Percentiles rank a stretch among this genome's conserved stretches.
Evolutionary conservation across 2,888 invertebrate species (phyloP).

Genomic region (Tipula vernalis): DNA sequence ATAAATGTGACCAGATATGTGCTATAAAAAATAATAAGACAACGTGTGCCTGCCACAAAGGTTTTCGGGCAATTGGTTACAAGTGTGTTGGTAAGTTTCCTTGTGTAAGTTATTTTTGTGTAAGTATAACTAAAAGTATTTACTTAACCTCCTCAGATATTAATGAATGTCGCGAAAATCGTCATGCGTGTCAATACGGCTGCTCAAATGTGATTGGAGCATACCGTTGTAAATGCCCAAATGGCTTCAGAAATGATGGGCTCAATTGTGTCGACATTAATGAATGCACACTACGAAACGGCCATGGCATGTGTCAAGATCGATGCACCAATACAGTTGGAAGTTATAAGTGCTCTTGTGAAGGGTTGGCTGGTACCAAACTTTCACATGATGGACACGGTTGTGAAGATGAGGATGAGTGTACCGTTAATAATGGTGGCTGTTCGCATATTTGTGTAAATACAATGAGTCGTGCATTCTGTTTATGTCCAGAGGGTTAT

Average conservation of each 20-base stretch:
- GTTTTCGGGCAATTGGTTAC: conserved; percentile 30
- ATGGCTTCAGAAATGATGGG: conserved; percentile 32
- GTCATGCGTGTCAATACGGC: conserved; percentile 35
- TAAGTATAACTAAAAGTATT: not conserved
- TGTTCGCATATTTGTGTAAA: conserved; percentile 20
- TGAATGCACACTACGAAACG: conserved; percentile 45
- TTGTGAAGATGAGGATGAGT: conserved; percentile 26
- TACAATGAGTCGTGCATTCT: conserved; percentile 24
- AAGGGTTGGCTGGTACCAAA: conserved; percentile 39
- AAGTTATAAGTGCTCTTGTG: conserved; percentile 42
- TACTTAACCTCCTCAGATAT: conserved; percentile 28
- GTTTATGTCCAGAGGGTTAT: conserved; percentile 31
- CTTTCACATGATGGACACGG: conserved; percentile 41
- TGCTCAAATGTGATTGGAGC: conserved; percentile 40
- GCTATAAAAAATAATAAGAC: conserved; percentile 22
- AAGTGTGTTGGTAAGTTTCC: conserved; percentile 18
- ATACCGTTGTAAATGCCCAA: conserved; percentile 37
- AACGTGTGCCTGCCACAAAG: conserved; percentile 37
- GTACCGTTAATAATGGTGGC: conserved; percentile 18
- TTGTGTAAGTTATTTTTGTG: not conserved
- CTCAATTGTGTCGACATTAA: conserved; percentile 36
- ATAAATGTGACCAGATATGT: conserved; percentile 18
- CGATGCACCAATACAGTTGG: conserved; percentile 43
- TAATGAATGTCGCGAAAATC: conserved; percentile 36
- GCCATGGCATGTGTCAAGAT: conserved; percentile 46